These are phyloP conservation scores for Cochlearius cochlearius DNA, from an alignment of 2,113 vertebrate genomes.

Conservation along the genomic window DNA sequence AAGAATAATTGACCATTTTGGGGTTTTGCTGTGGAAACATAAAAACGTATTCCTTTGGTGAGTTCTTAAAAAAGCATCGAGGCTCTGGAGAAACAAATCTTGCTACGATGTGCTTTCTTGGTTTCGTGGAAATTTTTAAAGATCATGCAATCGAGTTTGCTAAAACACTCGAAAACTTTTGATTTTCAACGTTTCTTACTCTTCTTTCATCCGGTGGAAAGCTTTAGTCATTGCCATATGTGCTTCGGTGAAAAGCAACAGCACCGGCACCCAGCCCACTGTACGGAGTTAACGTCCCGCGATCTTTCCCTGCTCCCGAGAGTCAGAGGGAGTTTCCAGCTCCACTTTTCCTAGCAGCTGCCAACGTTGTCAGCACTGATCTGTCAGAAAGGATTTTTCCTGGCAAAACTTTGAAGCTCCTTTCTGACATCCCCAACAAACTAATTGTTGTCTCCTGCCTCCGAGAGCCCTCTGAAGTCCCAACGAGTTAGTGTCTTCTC, in stretches of 20 bases:
- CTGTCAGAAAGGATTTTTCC: constrained; percentile 92
- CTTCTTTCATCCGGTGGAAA: not conserved
- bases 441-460: constrained; percentile 94
- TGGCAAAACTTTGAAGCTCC: constrained; percentile 86
- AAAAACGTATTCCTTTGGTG: not conserved
- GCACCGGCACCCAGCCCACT: not conserved
- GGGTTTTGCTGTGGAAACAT: not conserved
- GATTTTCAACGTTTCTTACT: not conserved
- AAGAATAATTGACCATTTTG: not conserved
- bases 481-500: constrained; percentile 93
- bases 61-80: not conserved
- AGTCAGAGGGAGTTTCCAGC: constrained; percentile 62
- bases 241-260: not conserved
- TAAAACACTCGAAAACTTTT: not conserved
- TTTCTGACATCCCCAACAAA: constrained; percentile 92
- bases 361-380: constrained; percentile 88
- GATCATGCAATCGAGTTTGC: not conserved
- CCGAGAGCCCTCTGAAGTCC: constrained; percentile 88
- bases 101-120: not conserved
- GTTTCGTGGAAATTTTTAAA: not conserved
- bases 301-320: constrained; percentile 50
- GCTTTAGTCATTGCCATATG: not conserved
- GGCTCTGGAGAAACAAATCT: not conserved
- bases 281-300: constrained; percentile 62
- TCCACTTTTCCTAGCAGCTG: constrained; percentile 77